These are phyloP conservation scores for Pyrochroa serraticornis DNA, from an alignment of 2,888 invertebrate species.

Conservation along the genomic window DNA sequence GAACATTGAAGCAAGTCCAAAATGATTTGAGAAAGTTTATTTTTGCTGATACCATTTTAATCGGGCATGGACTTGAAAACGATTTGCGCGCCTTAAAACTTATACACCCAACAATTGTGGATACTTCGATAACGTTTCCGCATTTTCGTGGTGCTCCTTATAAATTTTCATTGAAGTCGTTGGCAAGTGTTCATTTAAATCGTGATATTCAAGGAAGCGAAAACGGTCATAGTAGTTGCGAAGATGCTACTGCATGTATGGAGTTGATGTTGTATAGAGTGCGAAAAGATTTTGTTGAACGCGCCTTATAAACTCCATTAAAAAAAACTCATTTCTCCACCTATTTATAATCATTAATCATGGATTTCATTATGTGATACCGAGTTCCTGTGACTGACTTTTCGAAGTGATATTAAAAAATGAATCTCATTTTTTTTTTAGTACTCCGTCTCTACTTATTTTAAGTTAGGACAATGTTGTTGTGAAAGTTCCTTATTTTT, in stretches of 20 bases:
- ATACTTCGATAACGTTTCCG: constrained; percentile 89
- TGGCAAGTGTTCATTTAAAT: constrained; percentile 75
- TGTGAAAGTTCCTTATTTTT: too few relatives aligned
- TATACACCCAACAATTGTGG: constrained; percentile 83
- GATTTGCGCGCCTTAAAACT: constrained; percentile 88
- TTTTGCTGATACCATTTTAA: constrained; percentile 82
- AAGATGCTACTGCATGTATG: constrained; percentile 90
- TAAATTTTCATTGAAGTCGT: constrained; percentile 79
- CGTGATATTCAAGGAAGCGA: constrained; percentile 80
- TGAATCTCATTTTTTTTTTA: too few relatives aligned
- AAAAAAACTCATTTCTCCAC: too few relatives aligned
- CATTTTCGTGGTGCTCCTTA: constrained; percentile 84
- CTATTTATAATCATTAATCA: too few relatives aligned
- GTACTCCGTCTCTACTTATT: too few relatives aligned
- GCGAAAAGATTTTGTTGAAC: constrained; percentile 59
- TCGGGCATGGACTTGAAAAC: constrained; percentile 95
- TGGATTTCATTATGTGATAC: too few relatives aligned
- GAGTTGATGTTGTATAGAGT: constrained; percentile 86
- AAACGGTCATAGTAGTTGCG: constrained; percentile 88
- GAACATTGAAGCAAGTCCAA: constrained; percentile 81
- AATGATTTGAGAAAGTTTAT: constrained; percentile 82
- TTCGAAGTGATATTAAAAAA: too few relatives aligned
- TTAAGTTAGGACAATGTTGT: too few relatives aligned
- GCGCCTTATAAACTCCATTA: too few relatives aligned
- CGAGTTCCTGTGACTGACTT: too few relatives aligned